Evolutionary conservation across 64 coral and sea anemone species (phyloP), one percentile per base, ranked within the genome.

Genomic region (Trachythela sp.): DNA sequence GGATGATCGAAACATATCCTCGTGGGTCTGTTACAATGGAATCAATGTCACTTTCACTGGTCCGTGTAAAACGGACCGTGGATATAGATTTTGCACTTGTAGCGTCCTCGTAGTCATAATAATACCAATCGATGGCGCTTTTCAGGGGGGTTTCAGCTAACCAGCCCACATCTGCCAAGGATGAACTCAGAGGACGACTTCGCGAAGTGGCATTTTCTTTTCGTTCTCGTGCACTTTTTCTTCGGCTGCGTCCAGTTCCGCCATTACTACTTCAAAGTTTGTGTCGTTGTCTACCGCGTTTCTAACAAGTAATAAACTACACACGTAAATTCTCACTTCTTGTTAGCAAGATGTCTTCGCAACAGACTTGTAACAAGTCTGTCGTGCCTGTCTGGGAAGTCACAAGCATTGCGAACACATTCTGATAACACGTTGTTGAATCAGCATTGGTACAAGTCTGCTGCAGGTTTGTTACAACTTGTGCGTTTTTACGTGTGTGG

Each of bases 21-120:
- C 93, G 83, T 14, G 50, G 68, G 3, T 94, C 93, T 2, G 84
- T 86, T 11, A 94, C 48, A 48, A 94, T 86, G 26, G 3, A n/a
- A 27, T 64, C 56, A 5, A 45, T 45, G 4, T 64, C 20, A 27
- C 26, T 18, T 64, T 6, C 6, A 27, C 22, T 22, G 8, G 56
- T 1, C 22, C 0, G 20, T 27, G 20, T 64, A 26, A 45, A 45
- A 45, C 42, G 4, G 4, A 10, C 13, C 26, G 56, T 64, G 8
- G 56, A 64, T 26, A 26, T 64, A 18, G 24, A n/a, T 64, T 64
- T 64, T 24, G 56, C 56, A 64, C 20, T 64, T 27, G 24, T 64
- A 27, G 56, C 56, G 56, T n/a, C 8, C 26, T 64, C 56, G 56
- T 64, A 64, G 56, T 64, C 56, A 26, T 64, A 64, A 64, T 45